Evolutionary conservation across 2,797 vertebrate species (phyloP).

Genomic region (Halcyon smyrnensis): DNA sequence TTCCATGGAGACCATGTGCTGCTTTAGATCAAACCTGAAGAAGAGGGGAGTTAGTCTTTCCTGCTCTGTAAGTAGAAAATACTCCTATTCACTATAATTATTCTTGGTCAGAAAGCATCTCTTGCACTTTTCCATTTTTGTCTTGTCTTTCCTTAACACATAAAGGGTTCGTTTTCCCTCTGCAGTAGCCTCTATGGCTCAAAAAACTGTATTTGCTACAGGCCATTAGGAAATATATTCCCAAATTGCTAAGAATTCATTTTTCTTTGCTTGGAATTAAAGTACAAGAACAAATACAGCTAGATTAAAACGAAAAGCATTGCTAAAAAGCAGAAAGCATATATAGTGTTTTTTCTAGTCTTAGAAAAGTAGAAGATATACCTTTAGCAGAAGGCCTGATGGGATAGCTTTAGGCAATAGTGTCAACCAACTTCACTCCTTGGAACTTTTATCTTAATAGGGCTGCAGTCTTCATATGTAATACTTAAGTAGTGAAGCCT

Average conservation of each 20-base stretch:
- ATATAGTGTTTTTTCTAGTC: constrained; percentile 4
- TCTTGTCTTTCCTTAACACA: neutral
- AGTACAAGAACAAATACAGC: constrained; percentile 1
- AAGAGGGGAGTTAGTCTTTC: neutral
- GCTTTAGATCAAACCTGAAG: constrained; percentile 19
- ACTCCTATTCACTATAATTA: neutral
- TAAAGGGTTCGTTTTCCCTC: neutral
- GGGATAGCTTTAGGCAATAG: constrained; percentile 52
- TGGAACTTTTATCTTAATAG: constrained; percentile 19
- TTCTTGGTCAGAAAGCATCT: neutral
- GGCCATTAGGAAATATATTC: constrained; percentile 56
- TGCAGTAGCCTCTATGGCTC: neutral
- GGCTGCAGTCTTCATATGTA: neutral
- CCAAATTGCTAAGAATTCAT: constrained; percentile 42
- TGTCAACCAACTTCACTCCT: neutral
- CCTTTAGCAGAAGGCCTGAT: constrained; percentile 29
- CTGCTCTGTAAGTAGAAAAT: constrained; percentile 10
- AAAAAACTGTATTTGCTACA: constrained; percentile 46
- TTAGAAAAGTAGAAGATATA: neutral
- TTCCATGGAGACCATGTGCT: neutral
- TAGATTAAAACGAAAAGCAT: constrained; percentile 61
- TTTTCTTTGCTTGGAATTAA: constrained; percentile 61
- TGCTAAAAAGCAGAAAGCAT: constrained; percentile 19
- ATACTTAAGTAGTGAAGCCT: neutral
- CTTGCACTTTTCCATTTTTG: neutral